A percentile compares a stretch with the other conserved stretches of the same genome.
These are phyloP conservation scores for Drosophila lutescens DNA, from an alignment of 2,888 invertebrate genomes.

Conservation along the genomic window DNA sequence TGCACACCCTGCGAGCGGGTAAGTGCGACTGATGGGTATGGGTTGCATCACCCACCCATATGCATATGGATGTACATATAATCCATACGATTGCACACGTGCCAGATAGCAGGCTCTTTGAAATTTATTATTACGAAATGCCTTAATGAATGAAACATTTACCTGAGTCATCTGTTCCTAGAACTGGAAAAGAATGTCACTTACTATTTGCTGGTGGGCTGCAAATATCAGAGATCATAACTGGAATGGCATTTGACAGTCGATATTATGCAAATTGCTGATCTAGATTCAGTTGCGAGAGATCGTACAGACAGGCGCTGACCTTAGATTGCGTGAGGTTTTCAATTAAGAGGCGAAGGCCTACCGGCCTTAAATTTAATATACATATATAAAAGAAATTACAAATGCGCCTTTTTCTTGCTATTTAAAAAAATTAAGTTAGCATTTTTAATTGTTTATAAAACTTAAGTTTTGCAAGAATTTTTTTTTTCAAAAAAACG, in stretches of 20 bases:
- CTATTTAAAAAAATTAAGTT: too few relatives aligned
- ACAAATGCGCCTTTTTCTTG: too few relatives aligned
- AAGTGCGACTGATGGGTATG: slow-evolving; percentile 1
- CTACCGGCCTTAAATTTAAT: too few relatives aligned
- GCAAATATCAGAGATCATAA: slow-evolving; percentile 3
- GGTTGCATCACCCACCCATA: slow-evolving; percentile 28
- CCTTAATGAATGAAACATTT: slow-evolving; percentile 34
- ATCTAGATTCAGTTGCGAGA: slow-evolving; percentile 43
- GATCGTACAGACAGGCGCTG: slow-evolving; percentile 39
- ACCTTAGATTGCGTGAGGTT: slow-evolving; percentile 54
- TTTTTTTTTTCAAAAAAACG: too few relatives aligned
- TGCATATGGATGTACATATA: slow-evolving; percentile 25
- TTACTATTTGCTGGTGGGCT: slow-evolving; percentile 1
- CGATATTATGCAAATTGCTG: slow-evolving; percentile 52
- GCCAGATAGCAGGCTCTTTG: slow-evolving; percentile 10
- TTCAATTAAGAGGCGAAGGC: slow-evolving; percentile 56
- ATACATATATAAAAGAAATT: too few relatives aligned
- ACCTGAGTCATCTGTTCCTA: slow-evolving; percentile 18
- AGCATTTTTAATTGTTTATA: too few relatives aligned
- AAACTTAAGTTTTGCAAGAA: too few relatives aligned
- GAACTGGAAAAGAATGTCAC: slow-evolving; percentile 7
- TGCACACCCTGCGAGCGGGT: slow-evolving; percentile 2
- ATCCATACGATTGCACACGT: slow-evolving; percentile 31
- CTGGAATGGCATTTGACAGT: slow-evolving; percentile 7
- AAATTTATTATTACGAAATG: slow-evolving; percentile 18